A percentile compares a stretch with the other conserved stretches of the same genome.
Conservation (phyloP, 2,888 invertebrate species). For the Chloroclysta siterata region DNA sequence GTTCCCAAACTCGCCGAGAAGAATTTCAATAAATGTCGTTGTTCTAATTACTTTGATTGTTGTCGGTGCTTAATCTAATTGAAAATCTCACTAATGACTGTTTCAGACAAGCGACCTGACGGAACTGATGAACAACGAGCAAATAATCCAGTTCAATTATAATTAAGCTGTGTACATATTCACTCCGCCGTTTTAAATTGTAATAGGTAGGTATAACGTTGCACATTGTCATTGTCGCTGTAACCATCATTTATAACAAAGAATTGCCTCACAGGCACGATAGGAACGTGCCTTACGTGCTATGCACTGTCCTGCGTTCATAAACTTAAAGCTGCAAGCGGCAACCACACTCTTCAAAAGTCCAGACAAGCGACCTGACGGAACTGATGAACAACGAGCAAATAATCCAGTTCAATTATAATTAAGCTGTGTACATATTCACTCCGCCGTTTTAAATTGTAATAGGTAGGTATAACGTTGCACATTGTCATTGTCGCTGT, state of each 20-base stretch:
- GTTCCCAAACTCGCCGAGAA: slow-evolving; percentile 52
- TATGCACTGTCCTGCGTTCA: too few species aligned
- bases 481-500: too few species aligned
- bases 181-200: background rate
- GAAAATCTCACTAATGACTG: slow-evolving; percentile 26
- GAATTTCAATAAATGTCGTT: slow-evolving; percentile 70
- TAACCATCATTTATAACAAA: too few species aligned
- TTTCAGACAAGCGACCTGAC: slow-evolving; percentile 10
- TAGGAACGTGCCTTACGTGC: too few species aligned
- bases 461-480: too few species aligned
- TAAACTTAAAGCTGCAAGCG: too few species aligned
- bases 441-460: background rate
- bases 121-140: slow-evolving; percentile 10
- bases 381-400: slow-evolving; percentile 10
- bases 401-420: slow-evolving; percentile 1
- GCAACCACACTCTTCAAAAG: too few species aligned
- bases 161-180: background rate
- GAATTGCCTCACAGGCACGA: too few species aligned
- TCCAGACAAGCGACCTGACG: slow-evolving; percentile 10
- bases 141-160: slow-evolving; percentile 1
- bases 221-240: too few species aligned
- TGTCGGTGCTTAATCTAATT: slow-evolving; percentile 32
- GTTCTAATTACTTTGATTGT: slow-evolving; percentile 59
- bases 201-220: too few species aligned
- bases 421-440: background rate